phyloP scores from a whole-genome alignment of 1,140 invertebrate genomes.

The Zophobas atratus region DNA sequence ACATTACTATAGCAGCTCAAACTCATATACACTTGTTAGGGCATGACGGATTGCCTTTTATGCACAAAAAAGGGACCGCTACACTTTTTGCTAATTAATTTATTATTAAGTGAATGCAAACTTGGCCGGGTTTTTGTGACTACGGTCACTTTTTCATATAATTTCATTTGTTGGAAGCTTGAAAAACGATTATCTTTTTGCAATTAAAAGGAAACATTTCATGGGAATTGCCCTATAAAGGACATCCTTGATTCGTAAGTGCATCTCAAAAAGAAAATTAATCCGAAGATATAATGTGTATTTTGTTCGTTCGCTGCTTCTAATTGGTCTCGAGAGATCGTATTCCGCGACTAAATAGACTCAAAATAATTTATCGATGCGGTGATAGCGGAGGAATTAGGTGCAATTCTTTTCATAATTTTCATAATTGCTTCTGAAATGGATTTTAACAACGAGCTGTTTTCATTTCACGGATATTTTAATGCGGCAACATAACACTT shows the following conservation, averaged over 20 bases:
- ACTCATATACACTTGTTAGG: slow-evolving; percentile 32
- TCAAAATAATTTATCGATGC: slow-evolving; percentile 29
- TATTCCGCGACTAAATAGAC: slow-evolving; percentile 21
- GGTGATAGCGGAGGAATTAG: slow-evolving; percentile 29
- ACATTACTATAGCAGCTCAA: slow-evolving; percentile 7
- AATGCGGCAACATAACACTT: neutral
- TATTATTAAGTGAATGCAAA: neutral
- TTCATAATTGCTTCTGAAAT: slow-evolving; percentile 1
- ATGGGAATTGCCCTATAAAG: slow-evolving; percentile 14
- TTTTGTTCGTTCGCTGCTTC: slow-evolving; percentile 9
- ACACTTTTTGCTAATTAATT: slow-evolving; percentile 34
- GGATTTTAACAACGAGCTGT: neutral
- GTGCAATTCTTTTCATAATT: slow-evolving; percentile 23
- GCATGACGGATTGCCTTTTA: slow-evolving; percentile 21
- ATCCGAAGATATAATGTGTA: slow-evolving; percentile 29
- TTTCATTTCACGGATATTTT: neutral
- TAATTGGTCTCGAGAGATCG: slow-evolving; percentile 27
- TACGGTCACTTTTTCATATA: neutral
- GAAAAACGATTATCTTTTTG: slow-evolving; percentile 1
- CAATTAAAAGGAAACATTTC: slow-evolving; percentile 11
- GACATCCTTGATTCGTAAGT: slow-evolving; percentile 23
- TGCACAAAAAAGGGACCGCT: slow-evolving; percentile 21
- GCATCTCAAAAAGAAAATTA: slow-evolving; percentile 30
- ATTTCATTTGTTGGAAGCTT: neutral
- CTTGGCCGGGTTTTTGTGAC: slow-evolving; percentile 1